Evolutionary conservation across 2,888 invertebrate species (phyloP), one percentile per base, ranked within the genome.

Genomic region (Dastarcus helophoroides): DNA sequence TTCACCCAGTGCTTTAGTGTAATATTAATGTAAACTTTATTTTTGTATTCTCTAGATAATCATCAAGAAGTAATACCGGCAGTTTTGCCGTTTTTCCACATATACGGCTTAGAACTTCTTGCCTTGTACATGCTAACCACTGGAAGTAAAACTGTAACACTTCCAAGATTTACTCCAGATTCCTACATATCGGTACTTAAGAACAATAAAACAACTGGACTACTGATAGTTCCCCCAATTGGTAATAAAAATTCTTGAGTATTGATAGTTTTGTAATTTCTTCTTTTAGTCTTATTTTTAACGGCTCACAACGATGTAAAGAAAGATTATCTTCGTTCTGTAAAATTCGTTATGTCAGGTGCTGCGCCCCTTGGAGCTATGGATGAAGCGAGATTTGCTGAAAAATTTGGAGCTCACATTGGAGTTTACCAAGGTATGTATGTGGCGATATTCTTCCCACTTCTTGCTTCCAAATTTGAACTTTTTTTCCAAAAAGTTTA

Each of bases 281-380:
- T 3, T 16, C 7, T 65, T 76, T 3, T 61, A 78, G 78, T 75
- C 3, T 56, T 84, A 11, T 73, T 83, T 44, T 67, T 89, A 62
- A 70, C 71, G 1, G 69, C 74, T 35, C 67, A 74, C 53, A 69
- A 75, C 1, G 64, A 69, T 14, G 66, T 77, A 2, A 67, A 60
- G 14, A 53, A 64, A 7, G 65, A 66, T 43, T 69, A 78, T 45
- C 53, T 81, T 10, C 61, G 67, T 10, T 53, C 58, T 19, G 39
- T 81, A 1, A 63, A 67, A 12, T 48, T 54, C 0, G 43, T 80
- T 5, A 53, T 75, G 3, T 69, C 68, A 32, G 82, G 79, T 1
- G 83, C 82, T 0, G 83, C 84, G 0, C 78, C 83, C 0, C 49
- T 81, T 1, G 70, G 77, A 0, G 57, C 58, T 2, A 60, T 67